Evolutionary conservation across 2,113 vertebrate species (phyloP), one percentile per base, ranked within the genome.

Genomic region (Suricata suricatta): DNA sequence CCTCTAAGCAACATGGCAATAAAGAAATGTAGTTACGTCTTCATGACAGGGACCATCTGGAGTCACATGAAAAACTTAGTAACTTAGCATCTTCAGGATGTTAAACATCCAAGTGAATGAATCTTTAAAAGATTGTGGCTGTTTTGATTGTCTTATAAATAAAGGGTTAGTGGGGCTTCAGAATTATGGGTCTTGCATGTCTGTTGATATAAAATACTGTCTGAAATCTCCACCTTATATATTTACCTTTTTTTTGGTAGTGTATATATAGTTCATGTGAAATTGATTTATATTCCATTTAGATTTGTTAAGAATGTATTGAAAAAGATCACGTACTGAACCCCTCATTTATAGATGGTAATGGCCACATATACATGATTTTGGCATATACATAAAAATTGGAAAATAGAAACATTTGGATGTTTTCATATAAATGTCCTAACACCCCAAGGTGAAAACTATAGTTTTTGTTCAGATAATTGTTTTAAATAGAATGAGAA

Each of bases 41-140:
- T n/a, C 44, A 63, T 88, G 88, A 95, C 92, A 96, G 90, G 21
- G 90, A 90, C 92, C 94, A 96, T 93, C 92, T 97, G 95, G 80
- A 96, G 74, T 60, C 83, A 92, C 79, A 85, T 96, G 21, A 93
- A 96, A 97, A 93, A 68, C 63, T 71, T 52, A 84, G 16, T 93
- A 72, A 97, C 72, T 96, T 96, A 82, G 63, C 83, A 63, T 93
- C n/a, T 89, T 66, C 54, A 93, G 33, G n/a, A 77, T 82, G 27
- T 69, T 92, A 96, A 96, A 50, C 29, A 79, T 94, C 41, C 38
- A 88, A 79, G 38, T 81, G 87, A 90, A n/a, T 95, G 44, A 80
- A 82, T 71, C 96, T 90, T 90, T 97, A 52, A 82, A 71, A 93
- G 29, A 87, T 91, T 94, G 85, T 85, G 94, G 68, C 85, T 95